These are phyloP conservation scores for Melanotaenia trifasciata DNA, from an alignment of 2,797 vertebrate genomes.

Conservation along the genomic window DNA sequence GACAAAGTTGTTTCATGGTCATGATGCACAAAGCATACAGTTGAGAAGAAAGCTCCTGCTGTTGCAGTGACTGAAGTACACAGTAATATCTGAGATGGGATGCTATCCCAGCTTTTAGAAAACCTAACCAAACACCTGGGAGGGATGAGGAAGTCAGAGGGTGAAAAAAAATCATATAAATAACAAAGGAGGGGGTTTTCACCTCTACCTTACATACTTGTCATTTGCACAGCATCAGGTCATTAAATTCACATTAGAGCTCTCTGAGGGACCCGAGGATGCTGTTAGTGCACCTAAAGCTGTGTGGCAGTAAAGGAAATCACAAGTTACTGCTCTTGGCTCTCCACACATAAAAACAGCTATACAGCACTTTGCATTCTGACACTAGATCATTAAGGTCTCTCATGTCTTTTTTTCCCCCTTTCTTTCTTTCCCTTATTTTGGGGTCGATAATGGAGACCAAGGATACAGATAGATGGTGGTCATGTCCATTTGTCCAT, in stretches of 20 bases:
- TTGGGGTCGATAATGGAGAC: conserved; percentile 91
- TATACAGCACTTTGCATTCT: conserved; percentile 91
- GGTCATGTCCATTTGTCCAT: conserved; percentile 91
- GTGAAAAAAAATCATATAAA: conserved; percentile 84
- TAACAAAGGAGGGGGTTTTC: conserved; percentile 87
- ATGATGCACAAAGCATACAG: conserved; percentile 50
- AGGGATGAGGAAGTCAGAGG: conserved; percentile 16
- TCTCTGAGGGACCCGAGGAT: conserved; percentile 90
- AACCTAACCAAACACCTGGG: conserved; percentile 46
- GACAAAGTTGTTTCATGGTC: conserved; percentile 24
- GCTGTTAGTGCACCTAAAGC: conserved; percentile 96
- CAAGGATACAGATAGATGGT: conserved; percentile 58
- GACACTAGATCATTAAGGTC: conserved; percentile 93
- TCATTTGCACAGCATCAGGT: conserved; percentile 95
- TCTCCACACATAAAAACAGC: conserved; percentile 83
- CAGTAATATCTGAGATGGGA: conserved; percentile 51
- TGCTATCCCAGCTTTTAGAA: conserved; percentile 55
- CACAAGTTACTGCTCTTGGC: conserved; percentile 60
- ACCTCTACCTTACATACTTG: conserved; percentile 94
- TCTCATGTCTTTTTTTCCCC: conserved; percentile 80
- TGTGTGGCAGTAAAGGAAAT: conserved; percentile 85
- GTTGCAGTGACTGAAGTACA: conserved; percentile 21
- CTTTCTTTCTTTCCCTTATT: conserved; percentile 38
- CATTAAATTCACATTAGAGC: conserved; percentile 99
- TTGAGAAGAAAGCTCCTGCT: conserved; percentile 46